Conservation (phyloP, 2,113 vertebrate genomes). For the Coryphaenoides rupestris region DNA sequence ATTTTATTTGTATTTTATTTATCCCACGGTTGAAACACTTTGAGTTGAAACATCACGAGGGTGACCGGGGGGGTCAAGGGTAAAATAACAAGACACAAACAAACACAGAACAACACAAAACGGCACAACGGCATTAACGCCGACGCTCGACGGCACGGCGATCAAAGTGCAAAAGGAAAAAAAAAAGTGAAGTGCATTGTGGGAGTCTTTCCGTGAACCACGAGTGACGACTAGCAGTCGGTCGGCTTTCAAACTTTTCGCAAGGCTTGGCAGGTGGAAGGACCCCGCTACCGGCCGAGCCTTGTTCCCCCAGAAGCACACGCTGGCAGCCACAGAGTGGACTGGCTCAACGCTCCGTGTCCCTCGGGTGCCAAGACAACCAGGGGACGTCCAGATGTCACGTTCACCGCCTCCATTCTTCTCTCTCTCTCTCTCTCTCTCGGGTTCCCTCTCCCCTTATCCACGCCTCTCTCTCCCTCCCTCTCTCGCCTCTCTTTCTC, state of each 20-base stretch:
- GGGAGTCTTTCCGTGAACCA: background rate
- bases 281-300: constrained; percentile 47
- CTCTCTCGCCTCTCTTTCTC: background rate
- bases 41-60: too few relatives aligned
- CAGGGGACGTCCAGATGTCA: constrained; percentile 53
- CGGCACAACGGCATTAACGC: too few relatives aligned
- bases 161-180: too few relatives aligned
- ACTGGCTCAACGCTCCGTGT: constrained; percentile 45
- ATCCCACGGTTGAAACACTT: too few relatives aligned
- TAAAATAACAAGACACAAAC: too few relatives aligned
- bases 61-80: too few relatives aligned
- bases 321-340: constrained; percentile 31
- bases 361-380: constrained; percentile 34
- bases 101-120: too few relatives aligned
- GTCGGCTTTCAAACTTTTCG: constrained; percentile 1
- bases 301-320: constrained; percentile 42
- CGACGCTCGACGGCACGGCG: too few relatives aligned
- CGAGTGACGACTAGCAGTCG: too few relatives aligned
- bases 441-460: constrained; percentile 1
- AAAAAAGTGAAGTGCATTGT: too few relatives aligned
- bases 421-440: background rate
- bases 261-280: constrained; percentile 15
- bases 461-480: constrained; percentile 1
- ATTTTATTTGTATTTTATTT: too few relatives aligned
- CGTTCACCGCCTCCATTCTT: constrained; percentile 43